Base-by-base conservation (phyloP, 64 coral and sea anemone species). In the Platygyra sinensis region DNA sequence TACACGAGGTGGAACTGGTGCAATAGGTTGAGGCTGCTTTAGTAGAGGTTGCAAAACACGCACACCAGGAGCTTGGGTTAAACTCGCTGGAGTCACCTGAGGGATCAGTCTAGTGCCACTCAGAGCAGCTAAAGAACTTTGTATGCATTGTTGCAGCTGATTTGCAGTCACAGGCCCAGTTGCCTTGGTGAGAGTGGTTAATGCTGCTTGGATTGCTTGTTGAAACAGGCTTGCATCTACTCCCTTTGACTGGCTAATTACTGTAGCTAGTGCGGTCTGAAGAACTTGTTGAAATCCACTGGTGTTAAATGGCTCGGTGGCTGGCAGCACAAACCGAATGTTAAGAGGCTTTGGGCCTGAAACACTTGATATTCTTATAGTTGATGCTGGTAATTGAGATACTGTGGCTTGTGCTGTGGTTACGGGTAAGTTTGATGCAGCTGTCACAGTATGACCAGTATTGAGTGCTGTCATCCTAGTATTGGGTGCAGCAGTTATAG, bases 271-370 rank as follows among this genome's bases (percentile, higher is more conserved):
- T 16, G 81, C 46, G 18, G 81, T 60, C 81, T 85, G 81, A 6
- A 85, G 63, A 69, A 85, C 62, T 85, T 72, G 63, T 8, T 85
- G 81, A 85, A 85, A 85, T 42, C 72, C 62, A 71, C 46, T 64
- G 9, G 62, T 85, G 38, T 51, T 85, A 50, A 85, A 85, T 11
- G 81, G 81, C 33, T 50, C 81, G 72, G 65, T 85, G 24, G 81
- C 81, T 42, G 81, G 81, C 16, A 85, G 72, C 52, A 85, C 81
- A 85, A 85, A 85, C 20, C 81, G 33, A 71, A 85, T 85, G n/a
- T 85, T 85, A 29, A 85, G 9, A 24, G 80, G 80, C 55, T 83
- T 83, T 65, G 80, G 17, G 29, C 19, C 63, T 25, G 63, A 8
- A 72, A 39, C 2, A 32, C 18, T 42, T 25, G 63, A 5, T 49